phyloP scores from a whole-genome alignment of 2,113 vertebrate species.

The Pachycephala philippinensis region DNA sequence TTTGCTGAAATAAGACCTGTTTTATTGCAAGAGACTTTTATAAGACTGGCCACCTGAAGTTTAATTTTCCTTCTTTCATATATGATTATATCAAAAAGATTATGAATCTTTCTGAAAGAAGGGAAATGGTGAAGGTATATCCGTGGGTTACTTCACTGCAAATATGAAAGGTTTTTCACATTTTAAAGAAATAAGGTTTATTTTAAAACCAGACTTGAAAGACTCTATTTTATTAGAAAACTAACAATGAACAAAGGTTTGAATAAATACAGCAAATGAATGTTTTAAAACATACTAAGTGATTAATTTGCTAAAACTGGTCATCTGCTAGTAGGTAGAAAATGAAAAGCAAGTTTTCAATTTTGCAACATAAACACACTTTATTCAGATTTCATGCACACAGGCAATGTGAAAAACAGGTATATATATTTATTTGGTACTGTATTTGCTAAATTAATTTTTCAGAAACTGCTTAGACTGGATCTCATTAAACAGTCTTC shows the following conservation, averaged over 20 bases:
- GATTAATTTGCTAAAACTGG: slow-evolving; percentile 34
- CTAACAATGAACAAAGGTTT: slow-evolving; percentile 23
- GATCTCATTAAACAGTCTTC: slow-evolving; percentile 33
- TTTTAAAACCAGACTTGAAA: slow-evolving; percentile 43
- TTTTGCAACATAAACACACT: not conserved
- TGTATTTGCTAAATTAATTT: slow-evolving; percentile 41
- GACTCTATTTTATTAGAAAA: slow-evolving; percentile 28
- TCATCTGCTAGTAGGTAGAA: slow-evolving; percentile 16
- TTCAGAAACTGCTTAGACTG: slow-evolving; percentile 22
- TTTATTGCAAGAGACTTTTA: not conserved
- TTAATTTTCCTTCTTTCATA: slow-evolving; percentile 2
- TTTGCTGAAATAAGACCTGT: not conserved
- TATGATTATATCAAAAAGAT: not conserved
- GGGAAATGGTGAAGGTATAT: not conserved
- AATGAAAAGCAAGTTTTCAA: slow-evolving; percentile 20
- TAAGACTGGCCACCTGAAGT: not conserved
- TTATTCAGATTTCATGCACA: not conserved
- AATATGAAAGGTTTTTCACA: not conserved
- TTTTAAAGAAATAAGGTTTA: slow-evolving; percentile 1
- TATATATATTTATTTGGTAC: slow-evolving; percentile 39
- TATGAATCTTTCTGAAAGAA: not conserved
- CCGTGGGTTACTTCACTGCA: not conserved
- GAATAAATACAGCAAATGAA: slow-evolving; percentile 30
- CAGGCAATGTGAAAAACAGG: not conserved
- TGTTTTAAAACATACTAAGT: slow-evolving; percentile 46